Base-by-base conservation (phyloP, 1,140 invertebrate species). In the Nebria ingens region DNA sequence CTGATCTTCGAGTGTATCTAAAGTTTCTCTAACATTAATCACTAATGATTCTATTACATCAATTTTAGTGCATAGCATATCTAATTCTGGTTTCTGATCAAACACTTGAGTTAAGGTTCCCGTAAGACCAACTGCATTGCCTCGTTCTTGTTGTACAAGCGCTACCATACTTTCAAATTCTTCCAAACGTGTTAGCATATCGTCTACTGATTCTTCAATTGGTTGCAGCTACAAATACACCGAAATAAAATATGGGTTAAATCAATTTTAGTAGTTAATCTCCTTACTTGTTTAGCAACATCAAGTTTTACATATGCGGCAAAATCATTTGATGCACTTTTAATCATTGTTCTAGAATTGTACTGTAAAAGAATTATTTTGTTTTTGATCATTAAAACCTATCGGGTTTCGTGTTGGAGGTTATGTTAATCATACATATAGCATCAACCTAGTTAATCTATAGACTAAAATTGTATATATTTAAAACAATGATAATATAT, bases 161-260 rank as follows among this genome's bases (percentile, higher is more conserved):
- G 56, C 49, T 23, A 68, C 56, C 62, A 69, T 63, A 23, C 65
- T 71, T 62, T 72, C 63, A 58, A 69, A 72, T 54, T 72, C 69
- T 64, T 72, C 70, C 29, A 72, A 58, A 2, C 70, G 59, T 12
- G 65, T 62, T 53, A 68, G 25, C 64, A 72, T 65, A 54, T 70
- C 65, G 21, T 70, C 68, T 13, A 72, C 58, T 19, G 61, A 58
- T 56, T 68, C 63, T 50, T 65, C 62, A 22, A 72, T 57, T 19
- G 67, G 65, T 55, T 61, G 38, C 17, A 72, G 50, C 68, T 72
- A 13, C 17, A 34, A 42, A 67, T 64, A 56, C 17, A 53, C 58
- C 53, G 2, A 52, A 25, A 25, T 29, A 52, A 23, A 54, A 54
- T 56, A 49, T 2, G 23, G 17, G 29, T 49, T 21, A 53, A 25